Evolutionary conservation across 2,113 vertebrate species (phyloP).

Genomic region (Nipponia nippon): DNA sequence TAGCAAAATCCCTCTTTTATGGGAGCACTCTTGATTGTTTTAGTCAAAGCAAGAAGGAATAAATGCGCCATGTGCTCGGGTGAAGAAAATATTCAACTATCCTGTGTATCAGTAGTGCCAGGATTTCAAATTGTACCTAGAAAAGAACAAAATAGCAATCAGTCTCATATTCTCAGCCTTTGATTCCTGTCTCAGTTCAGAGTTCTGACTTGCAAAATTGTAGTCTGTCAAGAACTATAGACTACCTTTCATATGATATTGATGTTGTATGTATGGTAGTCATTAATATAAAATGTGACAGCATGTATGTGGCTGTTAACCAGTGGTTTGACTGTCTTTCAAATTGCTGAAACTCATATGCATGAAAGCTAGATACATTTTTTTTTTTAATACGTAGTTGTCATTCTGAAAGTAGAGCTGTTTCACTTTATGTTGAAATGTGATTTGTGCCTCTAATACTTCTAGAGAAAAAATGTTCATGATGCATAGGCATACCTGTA

Average conservation of each 20-base stretch:
- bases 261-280: not conserved
- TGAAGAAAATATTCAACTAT: not conserved
- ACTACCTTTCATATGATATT: not conserved
- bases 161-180: not conserved
- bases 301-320: not conserved
- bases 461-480: not conserved
- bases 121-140: not conserved
- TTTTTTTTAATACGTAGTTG: rapidly evolving
- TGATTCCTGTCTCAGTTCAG: not conserved
- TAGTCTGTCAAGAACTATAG: not conserved
- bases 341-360: not conserved
- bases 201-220: not conserved
- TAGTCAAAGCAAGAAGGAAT: not conserved
- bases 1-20: not conserved
- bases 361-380: not conserved
- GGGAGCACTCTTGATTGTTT: not conserved
- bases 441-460: not conserved
- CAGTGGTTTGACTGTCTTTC: not conserved
- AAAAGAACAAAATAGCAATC: not conserved
- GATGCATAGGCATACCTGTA: not conserved
- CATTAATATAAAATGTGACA: not conserved
- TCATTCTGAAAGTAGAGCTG: not conserved
- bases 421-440: not conserved
- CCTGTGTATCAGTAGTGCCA: not conserved
- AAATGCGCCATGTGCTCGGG: not conserved